These are phyloP conservation scores for Chiloscyllium punctatum DNA, from an alignment of 2,797 vertebrate genomes.

Conservation along the genomic window DNA sequence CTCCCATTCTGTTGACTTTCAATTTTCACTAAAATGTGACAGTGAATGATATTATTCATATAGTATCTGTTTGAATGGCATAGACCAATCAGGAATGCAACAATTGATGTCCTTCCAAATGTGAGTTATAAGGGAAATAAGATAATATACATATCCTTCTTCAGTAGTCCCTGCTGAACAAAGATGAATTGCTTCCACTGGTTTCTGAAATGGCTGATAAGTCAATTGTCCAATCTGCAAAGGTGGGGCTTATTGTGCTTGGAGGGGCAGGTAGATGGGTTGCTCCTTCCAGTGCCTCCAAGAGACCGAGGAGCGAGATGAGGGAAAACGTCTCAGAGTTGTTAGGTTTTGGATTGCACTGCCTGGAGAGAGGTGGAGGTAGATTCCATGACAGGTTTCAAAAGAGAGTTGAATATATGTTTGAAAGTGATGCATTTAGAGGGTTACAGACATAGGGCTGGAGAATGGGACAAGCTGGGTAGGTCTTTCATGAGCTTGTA, in stretches of 20 bases:
- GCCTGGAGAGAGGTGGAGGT: no score
- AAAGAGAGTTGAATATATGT: no score
- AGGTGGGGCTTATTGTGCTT: background rate
- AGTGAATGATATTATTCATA: background rate
- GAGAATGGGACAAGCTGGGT: no score
- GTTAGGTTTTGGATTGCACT: no score
- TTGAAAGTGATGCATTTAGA: no score
- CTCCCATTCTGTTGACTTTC: background rate
- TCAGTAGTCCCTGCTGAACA: background rate
- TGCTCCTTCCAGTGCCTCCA: background rate
- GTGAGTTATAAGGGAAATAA: background rate
- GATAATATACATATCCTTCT: background rate
- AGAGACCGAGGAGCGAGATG: no score
- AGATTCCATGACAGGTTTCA: no score
- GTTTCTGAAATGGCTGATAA: background rate
- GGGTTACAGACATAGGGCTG: no score
- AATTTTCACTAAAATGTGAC: background rate
- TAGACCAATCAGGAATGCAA: background rate
- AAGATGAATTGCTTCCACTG: background rate
- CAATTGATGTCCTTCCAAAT: background rate
- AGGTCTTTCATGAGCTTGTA: no score
- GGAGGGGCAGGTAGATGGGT: background rate
- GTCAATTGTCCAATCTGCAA: background rate
- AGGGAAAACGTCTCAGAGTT: no score
- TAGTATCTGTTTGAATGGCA: background rate